Evolutionary conservation across 2,888 invertebrate species (phyloP), one percentile per base, ranked within the genome.

Genomic region (Cyaniris semiargus): DNA sequence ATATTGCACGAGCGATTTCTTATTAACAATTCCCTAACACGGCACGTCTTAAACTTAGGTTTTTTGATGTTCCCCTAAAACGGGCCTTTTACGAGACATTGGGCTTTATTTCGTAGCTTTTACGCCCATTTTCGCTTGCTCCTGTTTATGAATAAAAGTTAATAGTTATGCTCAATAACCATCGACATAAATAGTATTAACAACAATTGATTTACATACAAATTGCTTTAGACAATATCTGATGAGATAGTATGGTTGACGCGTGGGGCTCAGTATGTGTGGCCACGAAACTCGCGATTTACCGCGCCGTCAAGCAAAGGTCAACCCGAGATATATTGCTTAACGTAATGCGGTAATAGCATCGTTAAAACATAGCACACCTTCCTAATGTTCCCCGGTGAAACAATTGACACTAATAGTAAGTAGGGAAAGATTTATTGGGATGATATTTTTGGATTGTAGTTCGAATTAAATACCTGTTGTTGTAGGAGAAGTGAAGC

Each of bases 131-230:
- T 86, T 89, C 78, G 86, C 77, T 79, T 83, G 83, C 21, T 80
- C 79, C 81, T 83, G 84, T 82, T 80, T 75, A 79, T 80, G 79
- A 81, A 86, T 83, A 86, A 87, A 88, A 90, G 90, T 91, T 88
- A 90, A 86, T 90, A 91, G 92, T 91, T 87, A 90, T 89, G 91
- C 91, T 90, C 92, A 89, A 92, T 93, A 92, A 93, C 92, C 91
- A 90, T 91, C 87, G 91, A 83, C 91, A 92, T 92, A 93, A 93
- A 94, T 93, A 93, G 92, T 92, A 93, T 94, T 93, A 93, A 93
- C 92, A 93, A 93, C 93, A 91, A 93, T 92, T 91, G 93, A 94
- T 94, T 94, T 92, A 92, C 93, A 94, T 94, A 94, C 93, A 93
- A 93, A 94, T 94, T 93, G 93, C 93, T 93, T 92, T 91, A 93